Conservation (phyloP, 2,113 vertebrate genomes). For the Vidua macroura region DNA sequence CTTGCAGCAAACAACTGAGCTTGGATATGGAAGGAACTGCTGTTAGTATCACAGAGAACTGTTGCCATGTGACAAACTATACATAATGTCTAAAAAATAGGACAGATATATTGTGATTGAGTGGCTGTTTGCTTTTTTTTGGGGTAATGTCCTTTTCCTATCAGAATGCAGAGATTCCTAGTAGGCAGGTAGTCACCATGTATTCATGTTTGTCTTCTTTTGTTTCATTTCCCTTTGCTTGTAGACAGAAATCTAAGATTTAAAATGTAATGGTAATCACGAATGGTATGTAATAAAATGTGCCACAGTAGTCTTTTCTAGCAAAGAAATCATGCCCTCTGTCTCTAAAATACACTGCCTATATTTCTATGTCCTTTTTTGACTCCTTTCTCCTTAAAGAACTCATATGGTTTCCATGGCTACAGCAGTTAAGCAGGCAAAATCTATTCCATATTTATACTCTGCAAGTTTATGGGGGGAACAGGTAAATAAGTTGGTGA, state of each 20-base stretch:
- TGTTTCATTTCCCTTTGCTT: background rate
- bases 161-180: background rate
- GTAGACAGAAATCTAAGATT: background rate
- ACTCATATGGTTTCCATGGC: background rate
- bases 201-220: background rate
- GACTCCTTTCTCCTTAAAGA: background rate
- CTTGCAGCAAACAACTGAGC: background rate
- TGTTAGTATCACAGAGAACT: background rate
- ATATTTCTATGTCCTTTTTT: background rate
- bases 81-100: background rate
- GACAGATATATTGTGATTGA: background rate
- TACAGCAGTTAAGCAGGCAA: background rate
- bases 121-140: background rate
- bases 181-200: rapidly evolving
- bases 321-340: background rate
- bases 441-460: background rate
- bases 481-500: background rate
- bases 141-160: background rate
- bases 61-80: background rate
- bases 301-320: background rate
- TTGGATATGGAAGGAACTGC: background rate
- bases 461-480: background rate
- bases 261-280: background rate
- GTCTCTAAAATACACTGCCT: background rate
- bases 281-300: background rate